Conservation (phyloP, 2,113 vertebrate genomes). For the Spilogale gracilis region DNA sequence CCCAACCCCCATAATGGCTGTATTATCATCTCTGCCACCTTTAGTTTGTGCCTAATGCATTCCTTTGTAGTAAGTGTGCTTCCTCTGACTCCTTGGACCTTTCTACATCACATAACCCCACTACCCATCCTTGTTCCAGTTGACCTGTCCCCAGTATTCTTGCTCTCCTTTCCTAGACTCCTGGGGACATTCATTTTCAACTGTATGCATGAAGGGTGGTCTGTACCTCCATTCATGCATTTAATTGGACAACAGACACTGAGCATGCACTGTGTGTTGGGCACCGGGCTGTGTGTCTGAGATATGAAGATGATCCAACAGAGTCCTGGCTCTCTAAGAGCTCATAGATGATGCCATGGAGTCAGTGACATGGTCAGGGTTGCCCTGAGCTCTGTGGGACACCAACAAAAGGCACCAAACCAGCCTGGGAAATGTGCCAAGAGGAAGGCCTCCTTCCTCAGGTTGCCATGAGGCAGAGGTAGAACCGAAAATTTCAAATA, state of each 20-base stretch:
- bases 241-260: background rate
- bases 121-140: background rate
- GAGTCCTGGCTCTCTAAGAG: background rate
- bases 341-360: fast-evolving
- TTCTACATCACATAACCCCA: background rate
- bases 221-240: background rate
- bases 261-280: background rate
- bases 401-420: background rate
- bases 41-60: background rate
- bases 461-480: background rate
- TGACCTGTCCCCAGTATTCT: background rate
- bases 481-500: background rate
- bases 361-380: background rate
- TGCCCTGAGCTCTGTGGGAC: background rate
- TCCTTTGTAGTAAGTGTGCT: background rate
- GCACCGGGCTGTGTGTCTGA: background rate
- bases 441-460: background rate
- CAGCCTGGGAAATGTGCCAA: background rate
- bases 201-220: background rate
- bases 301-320: background rate
- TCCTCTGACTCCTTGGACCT: background rate
- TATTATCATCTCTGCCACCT: background rate
- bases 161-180: background rate
- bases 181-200: background rate
- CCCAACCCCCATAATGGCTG: background rate